Base-by-base conservation (phyloP, 2,797 vertebrate species). In the Cirrhinus molitorella region DNA sequence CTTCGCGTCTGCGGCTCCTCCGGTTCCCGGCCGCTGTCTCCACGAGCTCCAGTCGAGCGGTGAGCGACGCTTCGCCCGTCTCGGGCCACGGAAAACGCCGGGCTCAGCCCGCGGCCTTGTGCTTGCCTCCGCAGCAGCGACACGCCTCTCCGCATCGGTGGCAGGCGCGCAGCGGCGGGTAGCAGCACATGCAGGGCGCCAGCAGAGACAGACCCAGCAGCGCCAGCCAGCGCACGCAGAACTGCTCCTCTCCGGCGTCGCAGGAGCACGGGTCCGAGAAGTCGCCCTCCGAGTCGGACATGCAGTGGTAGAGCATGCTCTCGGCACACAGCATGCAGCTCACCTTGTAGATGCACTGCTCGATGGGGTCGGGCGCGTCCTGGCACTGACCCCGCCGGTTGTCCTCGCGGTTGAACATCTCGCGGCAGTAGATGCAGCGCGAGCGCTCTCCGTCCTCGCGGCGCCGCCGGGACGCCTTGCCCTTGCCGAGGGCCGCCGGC, bases 301-400 rank as follows among this genome's bases (percentile, higher is more conserved):
- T 74, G 71, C 71, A 74, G 71, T 74, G 71, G 49, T 74, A 74
- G 19, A 99, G 95, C 97, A 99, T 98, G 95, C 98, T 99, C 95
- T 99, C 98, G 5, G 98, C 98, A 1, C 98, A 99, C 91, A 99
- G 96, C 98, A 99, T 99, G 94, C 98, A 99, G 94, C 98, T 99
- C 94, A 99, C 96, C 95, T 97, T 96, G 94, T 99, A 97, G 93
- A 99, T 99, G 95, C 98, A 99, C 94, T 97, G 97, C 91, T 96
- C 96, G 92, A 99, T 97, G 40, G 98, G 98, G 93, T 99, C 98
- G 1, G 98, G 98, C 0, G 98, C 98, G 83, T 99, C 98, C 87
- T 97, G 98, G 93, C 98, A 99, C 92, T 97, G 97, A 14, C 98
- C 98, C 87, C 98, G 96, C 90, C 97, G 94, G 85, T 99, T 99